Base-by-base conservation (phyloP, 2,888 invertebrate species). In the Allolobophora icterica region DNA sequence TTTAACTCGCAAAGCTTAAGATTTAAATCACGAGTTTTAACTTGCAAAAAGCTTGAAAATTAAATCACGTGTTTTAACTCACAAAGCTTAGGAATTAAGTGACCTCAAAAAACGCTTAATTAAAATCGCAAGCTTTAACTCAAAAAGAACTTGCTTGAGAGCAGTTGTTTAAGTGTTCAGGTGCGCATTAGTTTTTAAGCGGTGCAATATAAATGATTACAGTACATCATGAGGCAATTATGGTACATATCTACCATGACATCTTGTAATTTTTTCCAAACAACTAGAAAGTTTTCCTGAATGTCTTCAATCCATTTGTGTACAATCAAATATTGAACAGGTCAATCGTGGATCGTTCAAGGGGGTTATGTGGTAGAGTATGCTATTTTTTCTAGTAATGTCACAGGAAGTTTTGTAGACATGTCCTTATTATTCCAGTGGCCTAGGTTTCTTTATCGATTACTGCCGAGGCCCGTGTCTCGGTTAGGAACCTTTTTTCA, bases 231-330 rank as follows among this genome's bases (percentile, higher is more conserved):
- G 19, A 21, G 3, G 52, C 52, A 52, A 52, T 52, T 52, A 52
- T 52, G 21, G 52, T 52, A 52, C 52, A 52, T 52, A 52, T 52
- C 52, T 17, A 24, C 4, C 52, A 71, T 1, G n/a, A 71, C n/a
- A n/a, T 71, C 30, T 71, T 71, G n/a, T 71, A n/a, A 71, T 71
- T 71, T 71, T 71, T 71, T 71, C n/a, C 71, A n/a, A 71, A 71
- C 71, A n/a, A 11, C 8, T n/a, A n/a, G 71, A 71, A 71, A n/a
- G 30, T 71, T 52, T 52, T 71, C n/a, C n/a, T n/a, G n/a, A 71
- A 71, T 71, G 52, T 52, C 45, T 52, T 71, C 71, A 71, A 11
- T 71, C n/a, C 71, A 71, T n/a, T n/a, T 71, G 71, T n/a, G n/a
- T 71, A 30, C n/a, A 71, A 71, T 71, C 71, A 71, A n/a, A 71